Evolutionary conservation across 2,797 vertebrate genomes (phyloP).

Genomic region (Odontamblyopus lacepedii): DNA sequence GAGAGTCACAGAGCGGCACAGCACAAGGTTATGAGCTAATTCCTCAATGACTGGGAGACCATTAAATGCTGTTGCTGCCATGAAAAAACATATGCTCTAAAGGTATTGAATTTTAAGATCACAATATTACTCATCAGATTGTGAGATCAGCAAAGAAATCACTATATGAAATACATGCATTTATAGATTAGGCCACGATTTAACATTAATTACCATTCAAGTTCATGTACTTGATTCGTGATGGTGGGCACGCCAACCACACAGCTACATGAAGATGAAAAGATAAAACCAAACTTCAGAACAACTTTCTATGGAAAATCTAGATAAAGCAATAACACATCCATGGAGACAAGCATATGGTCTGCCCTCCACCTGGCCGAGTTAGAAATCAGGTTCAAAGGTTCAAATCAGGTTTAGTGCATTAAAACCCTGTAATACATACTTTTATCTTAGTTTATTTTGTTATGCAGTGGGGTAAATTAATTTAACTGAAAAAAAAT

Average conservation of each 20-base stretch:
- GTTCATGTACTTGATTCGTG: background rate
- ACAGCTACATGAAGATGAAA: no score
- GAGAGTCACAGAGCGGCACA: slow-evolving; percentile 35
- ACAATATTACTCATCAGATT: background rate
- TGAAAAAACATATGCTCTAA: background rate
- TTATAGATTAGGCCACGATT: background rate
- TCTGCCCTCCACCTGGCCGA: no score
- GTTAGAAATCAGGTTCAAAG: background rate
- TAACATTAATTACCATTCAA: background rate
- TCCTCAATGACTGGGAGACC: slow-evolving; percentile 38
- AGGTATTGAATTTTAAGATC: background rate
- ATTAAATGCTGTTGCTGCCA: slow-evolving; percentile 13
- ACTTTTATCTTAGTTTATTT: no score
- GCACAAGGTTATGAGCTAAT: slow-evolving; percentile 58
- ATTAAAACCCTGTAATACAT: no score
- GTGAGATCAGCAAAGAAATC: background rate
- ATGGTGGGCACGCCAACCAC: background rate
- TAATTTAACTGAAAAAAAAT: no score
- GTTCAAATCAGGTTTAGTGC: no score
- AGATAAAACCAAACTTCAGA: no score
- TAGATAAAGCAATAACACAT: no score
- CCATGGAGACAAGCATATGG: no score
- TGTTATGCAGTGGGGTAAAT: no score
- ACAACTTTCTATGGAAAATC: no score
- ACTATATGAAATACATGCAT: background rate